Evolutionary conservation across 2,888 invertebrate species (phyloP).

Genomic region (Hydrotaea diabolus): DNA sequence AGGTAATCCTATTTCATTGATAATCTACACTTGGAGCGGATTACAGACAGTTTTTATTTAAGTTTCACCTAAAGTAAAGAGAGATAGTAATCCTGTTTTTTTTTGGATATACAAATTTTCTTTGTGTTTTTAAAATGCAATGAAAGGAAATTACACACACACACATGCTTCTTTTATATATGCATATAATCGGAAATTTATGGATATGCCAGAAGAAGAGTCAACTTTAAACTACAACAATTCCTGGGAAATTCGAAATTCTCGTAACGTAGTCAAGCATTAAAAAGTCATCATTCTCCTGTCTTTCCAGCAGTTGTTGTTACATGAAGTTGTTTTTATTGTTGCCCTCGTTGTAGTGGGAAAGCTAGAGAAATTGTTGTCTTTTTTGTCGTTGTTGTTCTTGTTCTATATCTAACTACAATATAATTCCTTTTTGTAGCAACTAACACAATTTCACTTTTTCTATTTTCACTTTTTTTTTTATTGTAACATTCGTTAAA

Average conservation of each 20-base stretch:
- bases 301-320: background rate
- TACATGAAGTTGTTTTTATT: background rate
- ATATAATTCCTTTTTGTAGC: background rate
- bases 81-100: too few species aligned
- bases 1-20: too few species aligned
- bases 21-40: too few species aligned
- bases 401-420: background rate
- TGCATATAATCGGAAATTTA: too few species aligned
- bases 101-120: too few species aligned
- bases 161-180: too few species aligned
- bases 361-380: background rate
- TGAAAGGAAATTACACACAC: too few species aligned
- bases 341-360: background rate
- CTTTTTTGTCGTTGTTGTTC: background rate
- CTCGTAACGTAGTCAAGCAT: slow-evolving; percentile 32
- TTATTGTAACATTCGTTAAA: background rate
- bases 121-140: too few species aligned
- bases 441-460: slow-evolving; percentile 35
- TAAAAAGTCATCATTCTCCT: slow-evolving; percentile 37
- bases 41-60: too few species aligned
- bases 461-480: slow-evolving; percentile 28
- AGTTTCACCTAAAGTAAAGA: too few species aligned
- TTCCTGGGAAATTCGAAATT: slow-evolving; percentile 22
- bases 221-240: background rate
- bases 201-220: too few species aligned